phyloP scores from a whole-genome alignment of 2,797 vertebrate species.

The Pseudopleuronectes americanus region DNA sequence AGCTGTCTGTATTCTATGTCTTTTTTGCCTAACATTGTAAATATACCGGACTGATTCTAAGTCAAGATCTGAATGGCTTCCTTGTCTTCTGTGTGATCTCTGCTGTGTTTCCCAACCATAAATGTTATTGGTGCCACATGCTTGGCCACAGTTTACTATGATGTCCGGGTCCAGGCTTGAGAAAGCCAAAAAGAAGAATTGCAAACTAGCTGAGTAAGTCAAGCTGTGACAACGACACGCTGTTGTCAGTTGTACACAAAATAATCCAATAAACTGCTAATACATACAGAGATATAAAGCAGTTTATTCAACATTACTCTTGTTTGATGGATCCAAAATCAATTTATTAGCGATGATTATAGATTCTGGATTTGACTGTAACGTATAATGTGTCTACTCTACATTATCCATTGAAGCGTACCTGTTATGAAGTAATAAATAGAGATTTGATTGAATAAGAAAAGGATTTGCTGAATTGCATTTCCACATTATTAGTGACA shows the following conservation, averaged over 20 bases:
- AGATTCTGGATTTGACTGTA: neutral
- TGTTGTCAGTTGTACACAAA: conserved; percentile 19
- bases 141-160: conserved; percentile 54
- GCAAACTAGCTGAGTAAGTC: conserved; percentile 45
- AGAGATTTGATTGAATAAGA: neutral
- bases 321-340: neutral
- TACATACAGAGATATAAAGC: neutral
- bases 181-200: conserved; percentile 51
- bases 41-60: conserved; percentile 45
- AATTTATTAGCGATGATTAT: neutral
- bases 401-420: neutral
- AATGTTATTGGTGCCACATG: conserved; percentile 67
- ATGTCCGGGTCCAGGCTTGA: conserved; percentile 41
- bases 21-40: conserved; percentile 30
- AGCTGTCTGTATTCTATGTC: conserved; percentile 24
- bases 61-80: conserved; percentile 60
- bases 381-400: neutral
- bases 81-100: conserved; percentile 66
- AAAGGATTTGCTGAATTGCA: conserved; percentile 4
- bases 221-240: neutral
- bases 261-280: conserved; percentile 4
- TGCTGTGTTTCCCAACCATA: conserved; percentile 58
- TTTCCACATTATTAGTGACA: neutral
- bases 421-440: neutral
- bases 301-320: neutral